A percentile compares a stretch with the other conserved stretches of the same genome.
Conservation (phyloP, 2,113 vertebrate species). For the Vimba vimba region DNA sequence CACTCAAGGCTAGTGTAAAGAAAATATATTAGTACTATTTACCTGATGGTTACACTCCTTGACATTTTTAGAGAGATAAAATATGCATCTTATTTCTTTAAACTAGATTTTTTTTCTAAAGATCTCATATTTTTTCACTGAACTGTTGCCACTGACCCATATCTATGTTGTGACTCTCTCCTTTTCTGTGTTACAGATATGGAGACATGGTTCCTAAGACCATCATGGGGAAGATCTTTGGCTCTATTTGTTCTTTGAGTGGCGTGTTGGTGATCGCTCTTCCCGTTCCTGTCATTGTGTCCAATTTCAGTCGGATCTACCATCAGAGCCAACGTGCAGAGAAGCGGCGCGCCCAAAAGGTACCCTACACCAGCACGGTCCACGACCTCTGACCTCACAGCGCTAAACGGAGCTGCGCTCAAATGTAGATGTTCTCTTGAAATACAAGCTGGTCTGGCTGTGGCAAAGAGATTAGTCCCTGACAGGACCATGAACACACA, state of each 20-base stretch:
- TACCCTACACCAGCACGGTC: conserved; percentile 58
- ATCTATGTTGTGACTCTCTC: background rate
- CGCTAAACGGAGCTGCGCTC: background rate
- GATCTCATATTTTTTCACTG: background rate
- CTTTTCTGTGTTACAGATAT: conserved; percentile 78
- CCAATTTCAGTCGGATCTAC: conserved; percentile 98
- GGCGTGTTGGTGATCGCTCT: conserved; percentile 96
- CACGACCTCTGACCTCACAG: background rate
- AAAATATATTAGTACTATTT: background rate
- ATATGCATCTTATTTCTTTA: background rate
- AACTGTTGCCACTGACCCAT: background rate
- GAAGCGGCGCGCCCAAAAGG: conserved; percentile 95
- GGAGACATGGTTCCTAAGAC: conserved; percentile 99
- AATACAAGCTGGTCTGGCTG: conserved; percentile 15
- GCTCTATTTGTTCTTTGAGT: conserved; percentile 93
- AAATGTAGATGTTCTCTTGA: conserved; percentile 8
- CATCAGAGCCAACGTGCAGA: conserved; percentile 97
- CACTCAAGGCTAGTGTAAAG: too few relatives aligned
- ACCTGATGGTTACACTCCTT: background rate
- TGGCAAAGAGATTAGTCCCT: background rate
- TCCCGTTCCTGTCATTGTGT: conserved; percentile 96
- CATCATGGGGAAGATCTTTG: conserved; percentile 95
- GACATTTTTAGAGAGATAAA: background rate
- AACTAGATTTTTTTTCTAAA: background rate
- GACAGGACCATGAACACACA: background rate